Base-by-base conservation (phyloP, 2,888 invertebrate genomes). In the Acrocera orbiculus region DNA sequence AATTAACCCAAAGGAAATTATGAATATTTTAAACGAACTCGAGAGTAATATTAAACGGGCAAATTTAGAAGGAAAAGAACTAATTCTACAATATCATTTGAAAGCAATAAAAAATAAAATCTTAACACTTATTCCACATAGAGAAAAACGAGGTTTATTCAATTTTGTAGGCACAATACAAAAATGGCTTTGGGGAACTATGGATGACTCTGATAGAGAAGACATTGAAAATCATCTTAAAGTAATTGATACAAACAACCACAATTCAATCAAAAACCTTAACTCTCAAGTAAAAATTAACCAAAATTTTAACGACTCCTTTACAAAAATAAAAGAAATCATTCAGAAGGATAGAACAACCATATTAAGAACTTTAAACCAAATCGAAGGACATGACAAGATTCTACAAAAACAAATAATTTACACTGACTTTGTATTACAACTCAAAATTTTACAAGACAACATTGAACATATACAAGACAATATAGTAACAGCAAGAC, bases 121-220 rank as follows among this genome's bases (percentile, higher is more conserved):
- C 11, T 3, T 9, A 11, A 27, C 27, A 9, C 10, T 27, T 7
- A 27, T 27, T 6, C 27, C 33, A 15, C 34, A 34, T 16, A 34
- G 24, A 20, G 16, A 23, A 7, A 34, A 22, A 11, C 20, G 34
- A 28, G 34, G 34, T 34, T 11, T 34, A 13, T 5, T 34, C 5
- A 34, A 34, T 24, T 16, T 28, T 9, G 14, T 34, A 8, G 34
- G 28, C 9, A 34, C 23, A 6, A 11, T 25, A 11, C 16, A 28
- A 2, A 36, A 32, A 20, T 33, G 32, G 28, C 36, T 36, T 13
- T 36, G 13, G 9, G 32, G 36, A 9, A 36, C 32, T 6, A 37
- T 28, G 34, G 23, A 27, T 11, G 22, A 28, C 2, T 1, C 3
- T 4, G 34, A 28, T 19, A 15, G 24, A 4, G 16, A 24, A 11